Conservation (phyloP, 2,797 vertebrate species). For the Tamandua tetradactyla region DNA sequence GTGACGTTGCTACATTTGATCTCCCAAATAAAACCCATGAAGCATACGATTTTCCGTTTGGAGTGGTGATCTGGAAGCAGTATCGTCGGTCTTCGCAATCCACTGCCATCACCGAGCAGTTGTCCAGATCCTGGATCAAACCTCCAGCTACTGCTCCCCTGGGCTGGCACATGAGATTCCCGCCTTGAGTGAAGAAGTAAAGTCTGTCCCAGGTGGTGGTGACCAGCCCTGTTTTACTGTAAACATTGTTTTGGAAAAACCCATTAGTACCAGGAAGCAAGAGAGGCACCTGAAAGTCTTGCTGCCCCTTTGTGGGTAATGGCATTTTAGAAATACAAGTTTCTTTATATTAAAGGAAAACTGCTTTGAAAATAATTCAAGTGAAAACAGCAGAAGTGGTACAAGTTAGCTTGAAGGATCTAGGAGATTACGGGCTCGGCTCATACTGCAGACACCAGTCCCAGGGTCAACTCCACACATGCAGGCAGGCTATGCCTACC, state of each 20-base stretch:
- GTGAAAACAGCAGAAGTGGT: neutral
- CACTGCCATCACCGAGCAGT: constrained; percentile 98
- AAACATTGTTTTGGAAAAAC: constrained; percentile 44
- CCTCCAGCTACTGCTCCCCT: constrained; percentile 97
- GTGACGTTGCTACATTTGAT: neutral
- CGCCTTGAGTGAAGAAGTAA: constrained; percentile 99
- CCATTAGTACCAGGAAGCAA: neutral
- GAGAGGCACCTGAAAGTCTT: rapidly evolving
- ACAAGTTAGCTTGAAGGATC: neutral
- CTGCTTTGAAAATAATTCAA: neutral
- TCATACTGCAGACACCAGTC: neutral
- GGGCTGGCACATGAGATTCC: constrained; percentile 98
- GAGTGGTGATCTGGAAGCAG: constrained; percentile 98
- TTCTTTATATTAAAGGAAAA: neutral
- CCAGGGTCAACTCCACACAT: rapidly evolving
- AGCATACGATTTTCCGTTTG: constrained; percentile 94
- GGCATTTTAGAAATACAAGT: neutral
- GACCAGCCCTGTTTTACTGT: constrained; percentile 97
- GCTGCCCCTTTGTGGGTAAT: neutral
- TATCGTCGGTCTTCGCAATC: constrained; percentile 98
- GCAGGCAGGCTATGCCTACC: rapidly evolving
- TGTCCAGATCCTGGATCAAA: constrained; percentile 98
- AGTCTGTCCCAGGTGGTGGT: constrained; percentile 98
- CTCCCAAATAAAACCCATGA: neutral
- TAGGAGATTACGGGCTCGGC: neutral